Evolutionary conservation across 1,140 invertebrate species (phyloP), one percentile per base, ranked within the genome.

Genomic region (Philotrypesis tridentata): DNA sequence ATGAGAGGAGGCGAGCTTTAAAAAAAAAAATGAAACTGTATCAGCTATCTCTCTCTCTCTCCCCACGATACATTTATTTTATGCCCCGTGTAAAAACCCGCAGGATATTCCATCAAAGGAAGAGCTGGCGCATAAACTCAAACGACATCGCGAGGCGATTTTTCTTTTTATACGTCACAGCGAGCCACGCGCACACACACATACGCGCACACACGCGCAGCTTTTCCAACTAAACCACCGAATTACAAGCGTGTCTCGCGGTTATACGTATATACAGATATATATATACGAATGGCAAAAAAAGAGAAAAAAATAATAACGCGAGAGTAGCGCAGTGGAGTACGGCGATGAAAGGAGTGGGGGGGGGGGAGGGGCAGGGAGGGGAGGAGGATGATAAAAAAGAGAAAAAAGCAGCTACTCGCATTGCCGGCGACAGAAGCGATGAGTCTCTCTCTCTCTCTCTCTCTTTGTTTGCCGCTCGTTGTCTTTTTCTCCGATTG

Each of bases 401-500:
- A n/a, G n/a, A n/a, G n/a, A n/a, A n/a, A n/a, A n/a, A n/a, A n/a
- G n/a, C n/a, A n/a, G n/a, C n/a, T n/a, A n/a, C n/a, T n/a, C n/a
- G n/a, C n/a, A n/a, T n/a, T n/a, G n/a, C n/a, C n/a, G n/a, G n/a
- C n/a, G n/a, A n/a, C 55, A 60, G n/a, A 14, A n/a, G 14, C 14
- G 5, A 60, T n/a, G 14, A 60, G 33, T 37, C 9, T 37, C 9
- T 5, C 33, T 37, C 9, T 37, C 5, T 7, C n/a, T 60, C 25
- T 23, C 2, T 14, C 31, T 43, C 60, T 73, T 73, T 55, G 43
- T 60, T 73, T 72, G n/a, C n/a, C 40, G 23, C 40, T 43, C 21
- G 40, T n/a, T 55, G 8, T 73, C 43, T 43, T 60, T 71, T 43
- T 71, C 68, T 71, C 68, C 8, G 29, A 73, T 73, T 73, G 71